Evolutionary conservation across 2,888 invertebrate species (phyloP), one percentile per base, ranked within the genome.

Genomic region (Limnephilus lunatus): DNA sequence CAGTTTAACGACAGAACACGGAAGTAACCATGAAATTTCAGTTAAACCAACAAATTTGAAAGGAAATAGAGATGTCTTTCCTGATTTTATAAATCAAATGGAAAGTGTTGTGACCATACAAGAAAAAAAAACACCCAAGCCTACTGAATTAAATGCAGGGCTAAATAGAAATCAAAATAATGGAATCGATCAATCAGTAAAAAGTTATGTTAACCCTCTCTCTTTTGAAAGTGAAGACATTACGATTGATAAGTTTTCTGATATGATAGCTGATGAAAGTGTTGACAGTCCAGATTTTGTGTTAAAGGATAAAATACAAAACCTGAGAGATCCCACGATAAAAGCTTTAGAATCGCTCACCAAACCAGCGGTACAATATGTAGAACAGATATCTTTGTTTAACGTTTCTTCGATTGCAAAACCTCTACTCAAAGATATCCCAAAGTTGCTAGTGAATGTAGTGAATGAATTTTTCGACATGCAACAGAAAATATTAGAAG

Each of bases 261-360:
- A 88, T 32, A 68, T 32, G 35, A 32, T 53, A 32, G 30, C 15
- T 25, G 86, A 48, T 48, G 48, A 88, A 31, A 30, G 53, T 5
- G 32, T 32, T 31, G 68, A 32, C 19, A 68, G 19, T 25, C 15
- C 53, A 53, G 12, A 53, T 88, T 88, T 88, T n/a, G 19, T 32
- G 68, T 11, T 53, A 32, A 48, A 30, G 68, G 68, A 88, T 19
- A 88, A 35, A 39, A 32, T 85, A 25, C 31, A 88, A 68, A 31
- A 88, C 19, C 7, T 88, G 32, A 88, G 31, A 53, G 30, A 30
- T 53, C 88, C 68, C 30, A 31, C 35, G 2, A 3, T 88, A 81
- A 81, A 81, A 44, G 15, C 44, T 81, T 89, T 89, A 39, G 89
- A 89, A 39, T n/a, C 39, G 31, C 35, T 89, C 25, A 81, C 81